A percentile compares a stretch with the other conserved stretches of the same genome.
These are phyloP conservation scores for Simalia tracyae DNA, from an alignment of 2,797 vertebrate genomes.

Conservation along the genomic window DNA sequence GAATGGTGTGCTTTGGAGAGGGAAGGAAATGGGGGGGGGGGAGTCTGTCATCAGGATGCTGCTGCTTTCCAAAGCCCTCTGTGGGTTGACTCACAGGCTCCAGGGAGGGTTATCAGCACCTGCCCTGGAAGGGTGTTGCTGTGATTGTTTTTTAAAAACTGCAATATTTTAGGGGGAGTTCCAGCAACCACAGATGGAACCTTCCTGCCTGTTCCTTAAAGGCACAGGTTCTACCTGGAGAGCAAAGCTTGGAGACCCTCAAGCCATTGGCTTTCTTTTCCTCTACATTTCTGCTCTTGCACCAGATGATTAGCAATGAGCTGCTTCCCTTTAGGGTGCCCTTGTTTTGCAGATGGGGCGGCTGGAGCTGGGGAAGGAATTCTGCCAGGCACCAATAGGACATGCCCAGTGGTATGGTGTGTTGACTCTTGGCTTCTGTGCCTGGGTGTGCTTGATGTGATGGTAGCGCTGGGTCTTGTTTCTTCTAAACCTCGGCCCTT, in stretches of 20 bases:
- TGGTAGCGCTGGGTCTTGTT: neutral
- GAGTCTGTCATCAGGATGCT: neutral
- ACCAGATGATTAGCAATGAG: neutral
- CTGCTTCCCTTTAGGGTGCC: neutral
- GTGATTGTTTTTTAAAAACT: neutral
- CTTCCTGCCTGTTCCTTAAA: neutral
- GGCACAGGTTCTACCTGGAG: neutral
- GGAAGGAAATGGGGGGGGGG: neutral
- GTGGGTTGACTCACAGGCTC: constrained; percentile 23
- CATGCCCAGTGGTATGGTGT: neutral
- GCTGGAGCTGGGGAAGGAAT: neutral
- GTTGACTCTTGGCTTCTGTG: neutral
- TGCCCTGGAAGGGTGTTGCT: neutral
- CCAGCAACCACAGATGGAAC: neutral
- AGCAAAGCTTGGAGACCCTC: neutral
- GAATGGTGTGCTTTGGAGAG: constrained; percentile 13
- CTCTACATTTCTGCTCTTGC: neutral
- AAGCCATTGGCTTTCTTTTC: neutral
- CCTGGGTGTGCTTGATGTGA: neutral
- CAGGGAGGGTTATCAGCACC: constrained; percentile 11
- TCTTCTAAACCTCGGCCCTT: neutral
- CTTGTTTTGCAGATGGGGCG: neutral
- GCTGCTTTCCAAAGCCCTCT: constrained; percentile 11
- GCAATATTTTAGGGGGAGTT: neutral
- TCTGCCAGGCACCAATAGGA: neutral